Evolutionary conservation across 2,113 vertebrate genomes (phyloP), one percentile per base, ranked within the genome.

Genomic region (Microcebus jonahi): DNA sequence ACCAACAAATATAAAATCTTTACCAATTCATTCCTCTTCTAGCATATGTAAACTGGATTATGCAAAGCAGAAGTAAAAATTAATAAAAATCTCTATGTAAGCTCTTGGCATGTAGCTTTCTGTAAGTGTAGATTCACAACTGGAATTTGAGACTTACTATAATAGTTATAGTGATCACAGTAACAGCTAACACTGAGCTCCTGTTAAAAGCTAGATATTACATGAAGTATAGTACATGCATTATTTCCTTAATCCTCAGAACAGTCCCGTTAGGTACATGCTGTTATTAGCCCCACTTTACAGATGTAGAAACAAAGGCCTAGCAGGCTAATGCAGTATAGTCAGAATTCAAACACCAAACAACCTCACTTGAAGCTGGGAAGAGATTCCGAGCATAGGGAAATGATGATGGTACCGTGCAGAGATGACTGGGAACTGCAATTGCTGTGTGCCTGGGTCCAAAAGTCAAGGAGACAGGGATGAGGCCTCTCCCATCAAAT

Each of bases 21-120:
- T 55, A 96, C 14, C 8, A 70, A 85, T 67, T 79, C 48, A 81
- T 94, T 83, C 80, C 92, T 63, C 59, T 96, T 94, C 59, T 39
- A 89, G 63, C 29, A 82, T 79, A 39, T 73, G 36, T 57, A 13
- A 91, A 90, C 48, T 94, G 8, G 13, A 75, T 88, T 77, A 88
- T n/a, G 75, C 53, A 77, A 82, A 55, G 79, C 70, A 85, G 17
- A 90, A 94, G n/a, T 48, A 76, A 90, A 87, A 87, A 92, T 83
- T 2, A 1, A 42, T 65, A 76, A 71, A 87, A 87, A 89, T 83
- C n/a, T 93, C 95, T 27, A 39, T 36, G 25, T 63, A 89, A 91
- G 29, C 17, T 65, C 13, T 36, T 29, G 9, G 31, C 7, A 55
- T 67, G 21, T 75, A 68, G 18, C 14, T 91, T 79, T 77, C 48